Evolutionary conservation across 2,797 vertebrate genomes (phyloP), one percentile per base, ranked within the genome.

Genomic region (Poeciliopsis infans): DNA sequence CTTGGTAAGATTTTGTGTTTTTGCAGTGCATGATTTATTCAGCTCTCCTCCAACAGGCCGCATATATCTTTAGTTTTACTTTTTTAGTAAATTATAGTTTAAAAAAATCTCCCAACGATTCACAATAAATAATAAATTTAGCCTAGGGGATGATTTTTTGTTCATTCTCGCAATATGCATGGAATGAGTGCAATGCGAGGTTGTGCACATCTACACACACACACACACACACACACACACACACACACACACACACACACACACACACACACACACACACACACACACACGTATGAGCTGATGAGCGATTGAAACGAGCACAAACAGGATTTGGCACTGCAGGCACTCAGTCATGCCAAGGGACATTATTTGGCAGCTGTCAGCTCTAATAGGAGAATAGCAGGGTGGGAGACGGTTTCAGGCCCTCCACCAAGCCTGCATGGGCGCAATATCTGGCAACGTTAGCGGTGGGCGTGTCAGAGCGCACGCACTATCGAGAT

Each of bases 321-420:
- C 86, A 92, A 92, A 90, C 87, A 78, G 79, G 77, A 84, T 79
- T 71, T 93, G 90, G 92, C 91, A 87, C 81, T 41, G 85, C 78
- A 80, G 74, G 77, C 74, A 66, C 78, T 88, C 86, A 85, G 87
- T 87, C 80, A 90, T 86, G 91, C 93, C 89, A 94, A 84, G 82
- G 93, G 92, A 93, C 89, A 91, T 93, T 94, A 92, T 94, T 95
- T 93, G 92, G 93, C 92, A 93, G 91, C 93, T 94, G 94, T 94
- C 93, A 93, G 88, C 89, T 94, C 90, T 93, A 93, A 92, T 94
- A 93, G 92, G 87, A 89, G 88, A 83, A 83, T 82, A 91, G 90
- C 91, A 87, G 88, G 86, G 87, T 91, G 88, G 91, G 91, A 91
- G 88, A 90, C 86, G 81, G 86, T 92, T 91, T 86, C 86, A 85